Percentiles rank a stretch among this genome's conserved stretches.
phyloP scores from a whole-genome alignment of 2,113 vertebrate species.

The Seriola quinqueradiata region DNA sequence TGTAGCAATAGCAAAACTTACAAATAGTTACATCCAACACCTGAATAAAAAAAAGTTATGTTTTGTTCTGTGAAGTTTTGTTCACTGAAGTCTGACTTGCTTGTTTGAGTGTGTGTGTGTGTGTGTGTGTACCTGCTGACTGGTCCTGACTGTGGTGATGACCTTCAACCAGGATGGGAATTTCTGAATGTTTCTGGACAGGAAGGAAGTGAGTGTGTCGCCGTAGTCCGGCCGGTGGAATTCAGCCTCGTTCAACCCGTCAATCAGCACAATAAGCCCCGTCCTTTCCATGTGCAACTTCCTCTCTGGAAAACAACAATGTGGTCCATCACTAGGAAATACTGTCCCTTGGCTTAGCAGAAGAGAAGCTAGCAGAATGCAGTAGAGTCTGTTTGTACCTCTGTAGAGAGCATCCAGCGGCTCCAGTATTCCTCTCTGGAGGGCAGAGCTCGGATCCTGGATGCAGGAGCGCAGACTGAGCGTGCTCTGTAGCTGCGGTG shows the following conservation, averaged over 20 bases:
- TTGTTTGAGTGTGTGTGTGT: background rate
- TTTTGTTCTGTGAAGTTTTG: background rate
- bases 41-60: too few species aligned
- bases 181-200: constrained; percentile 93
- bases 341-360: too few species aligned
- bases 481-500: constrained; percentile 94
- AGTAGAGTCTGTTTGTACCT: constrained; percentile 80
- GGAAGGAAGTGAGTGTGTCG: constrained; percentile 96
- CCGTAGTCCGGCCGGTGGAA: constrained; percentile 99
- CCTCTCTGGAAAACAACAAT: constrained; percentile 85
- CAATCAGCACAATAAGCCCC: constrained; percentile 96
- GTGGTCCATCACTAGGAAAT: background rate
- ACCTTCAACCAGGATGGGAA: constrained; percentile 98
- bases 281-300: constrained; percentile 91
- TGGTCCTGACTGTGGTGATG: constrained; percentile 95
- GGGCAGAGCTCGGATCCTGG: constrained; percentile 93
- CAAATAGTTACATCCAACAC: too few species aligned
- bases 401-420: constrained; percentile 92
- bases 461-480: constrained; percentile 96
- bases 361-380: too few species aligned
- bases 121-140: constrained; percentile 89
- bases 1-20: too few species aligned
- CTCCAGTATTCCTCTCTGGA: constrained; percentile 93
- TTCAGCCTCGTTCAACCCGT: constrained; percentile 98
- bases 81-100: background rate